Conservation (phyloP, 2,113 vertebrate genomes). For the Gobio gobio region DNA sequence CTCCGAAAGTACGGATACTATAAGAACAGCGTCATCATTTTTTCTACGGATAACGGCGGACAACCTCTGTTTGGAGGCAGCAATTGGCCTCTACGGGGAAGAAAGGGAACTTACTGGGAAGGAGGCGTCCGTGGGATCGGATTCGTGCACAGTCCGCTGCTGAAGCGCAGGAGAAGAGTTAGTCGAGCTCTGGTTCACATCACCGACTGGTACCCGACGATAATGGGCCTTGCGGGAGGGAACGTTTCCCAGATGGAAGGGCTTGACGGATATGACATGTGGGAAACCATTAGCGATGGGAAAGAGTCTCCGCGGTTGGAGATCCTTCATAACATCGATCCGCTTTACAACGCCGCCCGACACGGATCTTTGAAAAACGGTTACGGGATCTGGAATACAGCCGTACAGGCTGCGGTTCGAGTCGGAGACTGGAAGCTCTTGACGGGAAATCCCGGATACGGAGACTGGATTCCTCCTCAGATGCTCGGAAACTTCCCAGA, state of each 20-base stretch:
- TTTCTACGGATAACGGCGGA: slow-evolving; percentile 94
- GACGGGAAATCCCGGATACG: slow-evolving; percentile 93
- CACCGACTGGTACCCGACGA: slow-evolving; percentile 96
- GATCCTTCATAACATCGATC: slow-evolving; percentile 97
- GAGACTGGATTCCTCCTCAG: slow-evolving; percentile 94
- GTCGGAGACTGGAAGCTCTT: slow-evolving; percentile 95
- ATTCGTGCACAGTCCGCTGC: slow-evolving; percentile 94
- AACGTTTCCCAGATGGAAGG: slow-evolving; percentile 78
- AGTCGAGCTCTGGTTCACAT: slow-evolving; percentile 91
- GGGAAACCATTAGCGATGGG: slow-evolving; percentile 91
- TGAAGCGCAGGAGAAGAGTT: slow-evolving; percentile 84
- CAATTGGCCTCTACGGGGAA: slow-evolving; percentile 95
- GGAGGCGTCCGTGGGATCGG: slow-evolving; percentile 91
- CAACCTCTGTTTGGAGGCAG: slow-evolving; percentile 94
- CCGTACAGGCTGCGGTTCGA: slow-evolving; percentile 91
- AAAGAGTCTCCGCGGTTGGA: slow-evolving; percentile 87
- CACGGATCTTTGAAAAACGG: slow-evolving; percentile 87
- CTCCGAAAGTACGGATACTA: slow-evolving; percentile 96
- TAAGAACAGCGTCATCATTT: slow-evolving; percentile 91
- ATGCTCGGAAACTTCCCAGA: slow-evolving; percentile 87
- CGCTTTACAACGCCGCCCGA: slow-evolving; percentile 88
- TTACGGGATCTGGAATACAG: slow-evolving; percentile 92
- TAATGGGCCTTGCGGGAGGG: slow-evolving; percentile 88
- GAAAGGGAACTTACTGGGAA: slow-evolving; percentile 98
- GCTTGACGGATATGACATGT: slow-evolving; percentile 90